Base-by-base conservation (phyloP, 1,140 invertebrate species). In the Trichoplusia ni region DNA sequence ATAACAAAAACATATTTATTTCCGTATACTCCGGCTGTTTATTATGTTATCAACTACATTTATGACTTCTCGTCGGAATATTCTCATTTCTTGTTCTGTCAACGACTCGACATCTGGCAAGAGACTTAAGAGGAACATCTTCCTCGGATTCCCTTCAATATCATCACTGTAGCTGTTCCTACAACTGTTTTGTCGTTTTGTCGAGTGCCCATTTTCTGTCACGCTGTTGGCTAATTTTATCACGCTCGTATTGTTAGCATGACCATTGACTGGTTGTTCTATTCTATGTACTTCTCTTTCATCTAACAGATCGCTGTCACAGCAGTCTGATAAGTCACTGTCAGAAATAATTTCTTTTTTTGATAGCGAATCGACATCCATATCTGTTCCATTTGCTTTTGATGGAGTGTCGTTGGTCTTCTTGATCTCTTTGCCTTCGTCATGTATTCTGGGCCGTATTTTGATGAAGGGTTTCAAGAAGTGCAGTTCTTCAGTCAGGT, bases 81-180 rank as follows among this genome's bases (percentile, higher is more conserved):
- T 56, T 16, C 69, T 44, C 69, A 71, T 71, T 56, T 71, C 69
- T 4, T 63, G 18, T 16, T 71, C 64, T 40, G 58, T 64, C 4
- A 71, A 53, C 1, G 60, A 25, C 14, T 71, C 64, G 40, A 71
- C 56, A 9, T 71, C 69, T 11, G 69, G 69, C 13, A 71, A 19
- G 4, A 71, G 31, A 13, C 64, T 67, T 16, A 71, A 29, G 4
- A 71, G 27, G 31, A 71, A 71, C 69, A 71, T 71, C 47, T 67
- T 67, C 14, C 69, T 64, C 5, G 69, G 46, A 27, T 35, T 61
- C 31, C 38, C 44, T 23, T 67, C 69, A 1, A 47, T 60, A 14
- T 67, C 58, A 25, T 51, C 46, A 7, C 29, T 19, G 11, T 59
- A 51, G 2, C 63, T 66, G 13, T 29, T 44, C 2, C 29, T 25